phyloP scores from a whole-genome alignment of 2,888 invertebrate genomes.

The Muscina levida region DNA sequence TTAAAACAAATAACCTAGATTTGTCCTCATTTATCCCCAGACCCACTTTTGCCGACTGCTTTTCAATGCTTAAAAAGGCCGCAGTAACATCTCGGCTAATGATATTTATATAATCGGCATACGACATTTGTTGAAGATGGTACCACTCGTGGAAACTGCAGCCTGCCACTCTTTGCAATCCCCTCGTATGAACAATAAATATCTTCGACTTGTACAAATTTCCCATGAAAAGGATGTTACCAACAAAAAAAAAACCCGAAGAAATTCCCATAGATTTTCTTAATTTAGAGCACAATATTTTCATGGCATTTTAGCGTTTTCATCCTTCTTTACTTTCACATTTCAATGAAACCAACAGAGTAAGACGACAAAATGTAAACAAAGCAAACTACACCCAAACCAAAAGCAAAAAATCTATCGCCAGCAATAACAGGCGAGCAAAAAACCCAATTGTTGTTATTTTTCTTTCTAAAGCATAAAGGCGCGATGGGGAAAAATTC shows the following conservation, averaged over 20 bases:
- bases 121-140: too few species aligned
- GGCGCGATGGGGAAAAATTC: not conserved
- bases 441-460: not conserved
- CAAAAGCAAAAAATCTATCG: not conserved
- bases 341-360: not conserved
- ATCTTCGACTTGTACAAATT: not conserved
- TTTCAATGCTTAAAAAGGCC: too few species aligned
- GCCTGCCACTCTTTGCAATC: too few species aligned
- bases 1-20: too few species aligned
- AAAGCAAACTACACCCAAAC: constrained; percentile 33
- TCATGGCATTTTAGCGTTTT: not conserved
- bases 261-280: constrained; percentile 31
- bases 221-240: constrained; percentile 32
- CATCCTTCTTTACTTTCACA: not conserved
- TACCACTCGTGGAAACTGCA: too few species aligned
- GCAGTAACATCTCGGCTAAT: too few species aligned
- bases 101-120: too few species aligned
- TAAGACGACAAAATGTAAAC: constrained; percentile 39
- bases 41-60: too few species aligned
- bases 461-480: constrained; percentile 43
- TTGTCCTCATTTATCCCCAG: too few species aligned
- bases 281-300: constrained; percentile 44
- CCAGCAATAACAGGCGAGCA: not conserved
- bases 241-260: too few species aligned
- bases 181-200: not conserved